These are phyloP conservation scores for Notarius quadriscutis DNA, from an alignment of 2,113 vertebrate genomes.

Conservation along the genomic window DNA sequence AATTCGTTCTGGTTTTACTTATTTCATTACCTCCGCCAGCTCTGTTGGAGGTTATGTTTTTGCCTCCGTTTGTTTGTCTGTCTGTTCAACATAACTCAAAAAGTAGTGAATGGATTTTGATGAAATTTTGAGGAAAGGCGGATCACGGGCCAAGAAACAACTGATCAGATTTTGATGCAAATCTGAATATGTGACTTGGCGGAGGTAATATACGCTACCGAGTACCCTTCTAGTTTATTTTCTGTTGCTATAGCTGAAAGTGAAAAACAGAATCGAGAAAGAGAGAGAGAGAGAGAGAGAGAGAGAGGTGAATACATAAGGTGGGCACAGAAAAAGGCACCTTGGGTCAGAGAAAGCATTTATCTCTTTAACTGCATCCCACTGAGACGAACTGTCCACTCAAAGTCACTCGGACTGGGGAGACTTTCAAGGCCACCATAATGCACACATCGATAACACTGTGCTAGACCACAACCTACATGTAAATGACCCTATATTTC, in stretches of 20 bases:
- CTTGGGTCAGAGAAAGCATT: slow-evolving; percentile 25
- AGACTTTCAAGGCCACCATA: slow-evolving; percentile 20
- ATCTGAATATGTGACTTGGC: too few species aligned
- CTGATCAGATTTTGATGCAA: too few species aligned
- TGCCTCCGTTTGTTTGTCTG: too few species aligned
- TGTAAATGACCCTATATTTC: neutral
- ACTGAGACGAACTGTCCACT: slow-evolving; percentile 38
- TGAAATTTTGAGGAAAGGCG: too few species aligned
- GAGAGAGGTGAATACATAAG: slow-evolving; percentile 27
- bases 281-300: neutral
- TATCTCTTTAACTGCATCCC: slow-evolving; percentile 35
- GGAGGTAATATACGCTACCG: too few species aligned
- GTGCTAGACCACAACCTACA: neutral
- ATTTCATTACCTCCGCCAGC: too few species aligned
- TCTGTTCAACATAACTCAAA: too few species aligned
- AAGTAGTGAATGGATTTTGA: too few species aligned
- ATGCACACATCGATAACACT: neutral
- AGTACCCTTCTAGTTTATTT: neutral
- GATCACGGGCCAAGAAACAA: too few species aligned
- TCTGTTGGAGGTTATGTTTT: too few species aligned
- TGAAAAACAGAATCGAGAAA: neutral
- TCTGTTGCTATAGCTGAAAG: slow-evolving; percentile 17
- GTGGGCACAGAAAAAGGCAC: slow-evolving; percentile 24
- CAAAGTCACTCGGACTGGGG: slow-evolving; percentile 43
- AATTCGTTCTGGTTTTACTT: neutral